Percentiles rank a stretch among this genome's conserved stretches.
Conservation (phyloP, 2,888 invertebrate genomes). For the Adineta ricciae region DNA sequence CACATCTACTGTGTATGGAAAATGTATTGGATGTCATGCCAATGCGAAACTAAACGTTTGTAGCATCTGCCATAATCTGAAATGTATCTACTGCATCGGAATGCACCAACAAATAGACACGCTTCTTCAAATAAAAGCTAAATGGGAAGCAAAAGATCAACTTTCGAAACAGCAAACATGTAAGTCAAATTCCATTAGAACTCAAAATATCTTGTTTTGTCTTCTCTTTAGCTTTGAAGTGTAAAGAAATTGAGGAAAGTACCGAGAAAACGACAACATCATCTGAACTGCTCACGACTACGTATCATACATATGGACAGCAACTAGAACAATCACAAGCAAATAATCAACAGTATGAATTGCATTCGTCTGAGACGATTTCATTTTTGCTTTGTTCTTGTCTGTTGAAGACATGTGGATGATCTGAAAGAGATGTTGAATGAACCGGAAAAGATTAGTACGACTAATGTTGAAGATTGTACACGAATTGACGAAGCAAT, state of each 20-base stretch:
- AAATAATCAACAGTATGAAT: background rate
- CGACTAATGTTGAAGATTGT: too few species aligned
- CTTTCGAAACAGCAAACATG: too few species aligned
- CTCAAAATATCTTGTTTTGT: background rate
- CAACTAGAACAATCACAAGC: background rate
- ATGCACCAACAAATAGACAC: background rate
- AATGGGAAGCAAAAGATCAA: too few species aligned
- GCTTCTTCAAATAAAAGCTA: background rate
- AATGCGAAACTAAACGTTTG: background rate
- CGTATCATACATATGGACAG: background rate
- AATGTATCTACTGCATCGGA: background rate
- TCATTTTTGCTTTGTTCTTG: background rate
- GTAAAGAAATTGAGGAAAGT: background rate
- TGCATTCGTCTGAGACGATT: background rate
- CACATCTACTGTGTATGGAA: background rate
- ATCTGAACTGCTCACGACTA: background rate
- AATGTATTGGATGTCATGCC: background rate
- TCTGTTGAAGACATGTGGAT: background rate
- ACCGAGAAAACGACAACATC: background rate
- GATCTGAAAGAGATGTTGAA: background rate
- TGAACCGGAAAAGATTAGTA: too few species aligned
- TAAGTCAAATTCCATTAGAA: too few species aligned
- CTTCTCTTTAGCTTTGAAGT: background rate
- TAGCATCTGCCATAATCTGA: background rate
- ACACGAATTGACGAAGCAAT: too few species aligned